Evolutionary conservation across 2,797 vertebrate species (phyloP), one percentile per base, ranked within the genome.

Genomic region (Epinephelus coioides): DNA sequence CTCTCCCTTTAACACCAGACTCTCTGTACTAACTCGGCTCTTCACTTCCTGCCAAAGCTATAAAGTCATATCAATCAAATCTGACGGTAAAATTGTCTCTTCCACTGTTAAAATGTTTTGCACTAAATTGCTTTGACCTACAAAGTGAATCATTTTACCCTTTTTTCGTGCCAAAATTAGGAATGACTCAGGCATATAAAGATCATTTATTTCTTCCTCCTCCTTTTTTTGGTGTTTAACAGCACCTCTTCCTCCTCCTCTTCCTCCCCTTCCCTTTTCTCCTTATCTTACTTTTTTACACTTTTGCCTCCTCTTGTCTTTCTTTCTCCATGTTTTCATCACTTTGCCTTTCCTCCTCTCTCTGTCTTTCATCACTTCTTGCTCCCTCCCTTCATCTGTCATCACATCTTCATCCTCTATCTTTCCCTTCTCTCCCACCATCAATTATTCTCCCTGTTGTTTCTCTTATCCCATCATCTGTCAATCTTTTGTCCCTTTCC

Each of bases 61-160:
- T 77, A 73, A 87, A 82, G 74, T 85, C 69, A 17, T 49, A 88
- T 88, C 78, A 86, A 66, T 92, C 80, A 84, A 69, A 56, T 12
- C 23, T 82, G 76, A 87, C 34, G 25, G 34, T 76, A 81, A 78
- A 70, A 88, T 72, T 63, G 77, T 70, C 47, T 74, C 66, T 56
- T 43, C 44, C 56, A 30, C 63, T 15, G 12, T 85, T 86, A 59
- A 84, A 87, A 80, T 86, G 69, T 85, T 84, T 88, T 83, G 49
- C 40, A 8, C 56, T 76, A 77, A 86, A 89, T 85, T 88, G 21
- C 84, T 82, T 84, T 82, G 18, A 91, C 77, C 80, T 79, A 66
- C 77, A 81, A 86, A 86, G 73, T 86, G 73, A 86, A 75, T 70
- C 57, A 25, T 78, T 85, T 83, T 0, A 46, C 38, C 46, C 15